Evolutionary conservation across 2,888 invertebrate species (phyloP), one percentile per base, ranked within the genome.

Genomic region (Drosophila atroscutellata): DNA sequence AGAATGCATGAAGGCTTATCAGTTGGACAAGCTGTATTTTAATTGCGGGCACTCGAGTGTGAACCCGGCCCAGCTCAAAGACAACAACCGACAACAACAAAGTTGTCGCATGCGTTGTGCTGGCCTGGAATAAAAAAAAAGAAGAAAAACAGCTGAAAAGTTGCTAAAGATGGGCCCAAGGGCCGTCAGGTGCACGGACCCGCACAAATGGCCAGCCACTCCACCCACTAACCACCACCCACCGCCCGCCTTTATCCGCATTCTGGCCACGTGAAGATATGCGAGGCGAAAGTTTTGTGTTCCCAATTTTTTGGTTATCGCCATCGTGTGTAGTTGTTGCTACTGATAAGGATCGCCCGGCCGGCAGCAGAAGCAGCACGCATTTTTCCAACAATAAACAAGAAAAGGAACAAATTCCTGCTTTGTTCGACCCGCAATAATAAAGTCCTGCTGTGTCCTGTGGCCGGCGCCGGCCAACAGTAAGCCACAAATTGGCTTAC

Each of bases 1-100:
- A 85, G 85, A 85, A 80, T 83, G 86, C 88, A 86, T 81, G 88
- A 83, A 87, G 80, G 84, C 87, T 87, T 87, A 87, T 87, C 87
- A 87, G 90, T 87, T 87, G 87, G 90, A 84, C 87, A 89, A 78
- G 89, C 83, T 89, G 87, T 87, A 90, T 90, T 87, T 87, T 87
- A 87, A 87, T 87, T 87, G 90, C 65, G 86, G 62, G 87, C 87
- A 90, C 87, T 89, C 90, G 80, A 89, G 90, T 87, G 87, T 84
- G 75, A 87, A 84, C 75, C 72, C 62, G 66, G 68, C 54, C 72
- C 72, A 76, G 64, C 70, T 57, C 54, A 54, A 28, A 47, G 59
- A 64, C 80, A 80, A 57, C 77, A 66, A 59, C 63, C 57, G 58
- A 62, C 65, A 60, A 68, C 55, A 58, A 59, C 63, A 50, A 50